A percentile compares a stretch with the other conserved stretches of the same genome.
Conservation (phyloP, 1,140 invertebrate genomes). For the Nautilus pompilius region DNA sequence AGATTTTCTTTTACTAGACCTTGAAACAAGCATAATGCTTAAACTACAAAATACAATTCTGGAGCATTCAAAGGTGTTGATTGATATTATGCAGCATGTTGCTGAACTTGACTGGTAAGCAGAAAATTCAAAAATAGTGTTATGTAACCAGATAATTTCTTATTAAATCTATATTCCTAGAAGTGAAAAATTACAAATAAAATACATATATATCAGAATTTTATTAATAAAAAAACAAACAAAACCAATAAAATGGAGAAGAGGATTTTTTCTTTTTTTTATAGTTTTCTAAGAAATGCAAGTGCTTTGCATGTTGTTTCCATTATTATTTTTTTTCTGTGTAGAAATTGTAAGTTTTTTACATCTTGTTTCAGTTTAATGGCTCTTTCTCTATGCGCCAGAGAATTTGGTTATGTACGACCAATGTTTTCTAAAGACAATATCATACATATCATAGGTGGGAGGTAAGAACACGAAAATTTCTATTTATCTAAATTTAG, state of each 20-base stretch:
- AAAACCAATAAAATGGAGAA: no score
- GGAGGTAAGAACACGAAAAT: constrained; percentile 57
- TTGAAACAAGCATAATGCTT: constrained; percentile 73
- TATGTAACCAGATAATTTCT: no score
- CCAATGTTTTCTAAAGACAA: constrained; percentile 63
- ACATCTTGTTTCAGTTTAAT: constrained; percentile 64
- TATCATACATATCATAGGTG: constrained; percentile 68
- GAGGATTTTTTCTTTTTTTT: neutral
- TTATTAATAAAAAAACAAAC: no score
- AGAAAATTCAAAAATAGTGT: no score
- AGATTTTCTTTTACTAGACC: constrained; percentile 58
- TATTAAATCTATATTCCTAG: no score
- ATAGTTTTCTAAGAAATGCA: neutral
- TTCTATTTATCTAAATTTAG: no score
- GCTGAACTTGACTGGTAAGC: constrained; percentile 73
- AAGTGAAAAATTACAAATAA: no score
- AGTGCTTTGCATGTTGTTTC: no score
- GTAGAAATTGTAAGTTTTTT: neutral
- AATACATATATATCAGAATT: no score
- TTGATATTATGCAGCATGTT: constrained; percentile 64
- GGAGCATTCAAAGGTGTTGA: constrained; percentile 63
- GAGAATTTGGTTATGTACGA: constrained; percentile 69
- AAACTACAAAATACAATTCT: constrained; percentile 66
- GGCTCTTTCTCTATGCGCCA: constrained; percentile 68
- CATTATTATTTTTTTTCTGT: no score